A percentile compares a stretch with the other conserved stretches of the same genome.
Conservation (phyloP, 92 coral and sea anemone species). For the Porites divaricata region DNA sequence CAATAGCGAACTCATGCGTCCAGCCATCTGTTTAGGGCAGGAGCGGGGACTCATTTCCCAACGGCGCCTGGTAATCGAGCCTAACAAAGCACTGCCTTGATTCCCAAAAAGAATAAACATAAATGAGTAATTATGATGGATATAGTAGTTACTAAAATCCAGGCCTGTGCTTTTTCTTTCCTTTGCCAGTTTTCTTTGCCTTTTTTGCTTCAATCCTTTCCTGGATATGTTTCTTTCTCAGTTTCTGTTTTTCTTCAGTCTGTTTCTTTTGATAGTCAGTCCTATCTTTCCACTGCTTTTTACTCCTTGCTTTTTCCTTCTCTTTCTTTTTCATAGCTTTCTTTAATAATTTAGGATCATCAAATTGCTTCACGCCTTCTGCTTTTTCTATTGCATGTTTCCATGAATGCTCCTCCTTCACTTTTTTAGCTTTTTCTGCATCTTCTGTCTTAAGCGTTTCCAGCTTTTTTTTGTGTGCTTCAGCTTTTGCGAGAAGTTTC, state of each 20-base stretch:
- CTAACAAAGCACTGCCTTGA: too few relatives aligned
- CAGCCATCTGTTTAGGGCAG: too few relatives aligned
- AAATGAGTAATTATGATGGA: neutral
- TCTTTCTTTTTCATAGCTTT: conserved; percentile 86
- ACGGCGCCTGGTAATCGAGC: too few relatives aligned
- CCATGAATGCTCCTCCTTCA: conserved; percentile 77
- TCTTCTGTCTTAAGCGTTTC: conserved; percentile 71
- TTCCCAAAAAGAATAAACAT: too few relatives aligned
- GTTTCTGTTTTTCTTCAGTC: conserved; percentile 83
- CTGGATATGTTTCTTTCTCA: conserved; percentile 84
- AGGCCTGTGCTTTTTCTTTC: conserved; percentile 82
- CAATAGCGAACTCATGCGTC: too few relatives aligned
- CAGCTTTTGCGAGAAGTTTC: conserved; percentile 90
- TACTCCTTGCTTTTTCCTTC: conserved; percentile 78
- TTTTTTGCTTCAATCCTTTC: conserved; percentile 90
- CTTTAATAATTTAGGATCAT: conserved; percentile 88
- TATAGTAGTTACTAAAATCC: conserved; percentile 63
- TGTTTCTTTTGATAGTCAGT: conserved; percentile 76
- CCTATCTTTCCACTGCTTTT: conserved; percentile 91
- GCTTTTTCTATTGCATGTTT: conserved; percentile 91
- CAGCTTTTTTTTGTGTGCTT: conserved; percentile 83
- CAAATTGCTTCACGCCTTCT: conserved; percentile 85
- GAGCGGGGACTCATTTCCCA: too few relatives aligned
- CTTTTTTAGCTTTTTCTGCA: conserved; percentile 75
- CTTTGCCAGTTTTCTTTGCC: conserved; percentile 64